Conservation (phyloP, 1,140 invertebrate species). For the Ladona fulva region DNA sequence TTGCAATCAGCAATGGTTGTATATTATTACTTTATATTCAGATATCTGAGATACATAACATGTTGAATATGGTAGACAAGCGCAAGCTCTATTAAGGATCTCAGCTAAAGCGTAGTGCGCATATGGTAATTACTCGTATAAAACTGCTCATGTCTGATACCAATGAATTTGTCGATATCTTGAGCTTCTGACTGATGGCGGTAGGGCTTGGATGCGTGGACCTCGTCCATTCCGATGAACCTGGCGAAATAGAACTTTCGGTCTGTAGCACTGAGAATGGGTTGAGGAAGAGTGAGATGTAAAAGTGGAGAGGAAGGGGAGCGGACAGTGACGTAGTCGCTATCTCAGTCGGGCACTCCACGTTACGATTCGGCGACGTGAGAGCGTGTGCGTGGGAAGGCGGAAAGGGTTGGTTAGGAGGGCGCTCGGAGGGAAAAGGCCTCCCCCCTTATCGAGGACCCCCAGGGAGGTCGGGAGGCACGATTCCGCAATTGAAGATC, state of each 20-base stretch:
- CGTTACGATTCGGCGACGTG: not conserved
- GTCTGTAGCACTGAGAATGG: conserved; percentile 13
- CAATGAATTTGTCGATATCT: no score
- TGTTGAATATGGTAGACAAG: no score
- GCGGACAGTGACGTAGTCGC: not conserved
- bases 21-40: no score
- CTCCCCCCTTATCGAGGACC: not conserved
- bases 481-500: not conserved
- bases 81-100: no score
- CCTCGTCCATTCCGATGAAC: no score
- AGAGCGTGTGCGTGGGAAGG: not conserved
- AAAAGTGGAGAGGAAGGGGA: conserved; percentile 14
- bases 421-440: conserved; percentile 12
- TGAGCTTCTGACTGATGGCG: no score
- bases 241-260: not conserved
- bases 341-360: not conserved
- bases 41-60: no score
- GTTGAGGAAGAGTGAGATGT: conserved; percentile 12
- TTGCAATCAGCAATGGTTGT: no score
- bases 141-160: no score
- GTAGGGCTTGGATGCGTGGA: no score
- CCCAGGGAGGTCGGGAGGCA: not conserved
- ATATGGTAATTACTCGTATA: no score
- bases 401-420: not conserved
- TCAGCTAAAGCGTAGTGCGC: no score